A percentile compares a stretch with the other conserved stretches of the same genome.
These are phyloP conservation scores for Zeugodacus cucurbitae DNA, from an alignment of 1,140 invertebrate species.

Conservation along the genomic window DNA sequence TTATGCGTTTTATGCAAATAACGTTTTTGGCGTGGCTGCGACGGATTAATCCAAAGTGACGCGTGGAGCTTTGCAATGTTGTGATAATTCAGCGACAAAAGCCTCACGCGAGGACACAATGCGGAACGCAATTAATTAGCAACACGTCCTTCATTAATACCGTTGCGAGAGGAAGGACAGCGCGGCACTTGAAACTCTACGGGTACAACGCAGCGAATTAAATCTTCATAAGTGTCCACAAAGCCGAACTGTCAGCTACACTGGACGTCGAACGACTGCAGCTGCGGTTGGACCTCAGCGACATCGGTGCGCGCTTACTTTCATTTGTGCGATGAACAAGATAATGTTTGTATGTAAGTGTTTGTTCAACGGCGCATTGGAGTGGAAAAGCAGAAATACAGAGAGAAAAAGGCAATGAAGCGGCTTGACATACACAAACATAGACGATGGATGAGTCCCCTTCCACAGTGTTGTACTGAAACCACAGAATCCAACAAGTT, in stretches of 20 bases:
- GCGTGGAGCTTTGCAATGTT: not conserved
- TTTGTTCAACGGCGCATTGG: not conserved
- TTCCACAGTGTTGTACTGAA: not conserved
- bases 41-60: not conserved
- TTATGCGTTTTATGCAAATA: conserved; percentile 7
- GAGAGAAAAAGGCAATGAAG: not conserved
- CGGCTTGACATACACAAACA: not conserved
- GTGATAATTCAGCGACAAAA: conserved; percentile 1
- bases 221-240: not conserved
- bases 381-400: not conserved
- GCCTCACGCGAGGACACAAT: not conserved
- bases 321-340: not conserved
- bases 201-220: not conserved
- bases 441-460: not conserved
- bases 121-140: not conserved
- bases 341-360: not conserved
- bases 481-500: conserved; percentile 29
- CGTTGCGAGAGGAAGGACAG: not conserved
- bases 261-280: conserved; percentile 8
- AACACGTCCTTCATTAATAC: not conserved
- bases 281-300: not conserved
- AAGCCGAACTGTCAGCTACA: conserved; percentile 4
- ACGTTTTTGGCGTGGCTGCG: not conserved
- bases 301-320: not conserved
- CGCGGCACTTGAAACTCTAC: not conserved